Base-by-base conservation (phyloP, 2,888 invertebrate genomes). In the Pyrochroa serraticornis region DNA sequence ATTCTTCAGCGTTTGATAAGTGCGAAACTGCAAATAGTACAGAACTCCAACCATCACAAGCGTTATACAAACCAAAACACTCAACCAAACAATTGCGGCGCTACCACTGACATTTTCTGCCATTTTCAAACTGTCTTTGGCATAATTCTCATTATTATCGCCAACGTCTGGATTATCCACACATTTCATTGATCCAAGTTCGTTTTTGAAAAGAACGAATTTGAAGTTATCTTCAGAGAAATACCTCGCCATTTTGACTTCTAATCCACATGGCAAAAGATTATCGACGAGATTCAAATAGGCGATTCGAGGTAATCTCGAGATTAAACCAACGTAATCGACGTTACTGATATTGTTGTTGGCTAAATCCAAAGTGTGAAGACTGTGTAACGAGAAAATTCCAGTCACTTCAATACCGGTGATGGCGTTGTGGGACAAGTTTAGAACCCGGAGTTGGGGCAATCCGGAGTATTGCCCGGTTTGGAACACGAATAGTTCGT, bases 281-380 rank as follows among this genome's bases (percentile, higher is more conserved):
- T 79, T 79, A 38, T 73, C 64, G 39, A 74, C 71, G 7, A 79
- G 53, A 39, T 65, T 63, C 1, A 79, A 47, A 48, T 72, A 73
- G 0, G 75, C 61, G 3, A 79, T 59, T 13, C 68, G 70, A 0
- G 78, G 78, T 39, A 77, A 59, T 45, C 77, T 67, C 0, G 70
- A 61, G 7, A 75, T 67, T 13, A 79, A 58, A 5, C 65, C 60
- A 7, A 71, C 68, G 58, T 77, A 79, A 58, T 79, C 77, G 2
- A 79, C 55, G 59, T 77, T 71, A 0, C 63, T 63, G 6, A 79
- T 58, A 7, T 70, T 66, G 55, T 79, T 79, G 47, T 65, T 58
- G 0, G 77, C 76, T 2, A 79, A 53, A 61, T 79, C 79, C 31
- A 79, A 56, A 22, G 73, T 71, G 53, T 77, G 74, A 6, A 79